Conservation (phyloP, 2,888 invertebrate species). For the Volucella zonaria region DNA sequence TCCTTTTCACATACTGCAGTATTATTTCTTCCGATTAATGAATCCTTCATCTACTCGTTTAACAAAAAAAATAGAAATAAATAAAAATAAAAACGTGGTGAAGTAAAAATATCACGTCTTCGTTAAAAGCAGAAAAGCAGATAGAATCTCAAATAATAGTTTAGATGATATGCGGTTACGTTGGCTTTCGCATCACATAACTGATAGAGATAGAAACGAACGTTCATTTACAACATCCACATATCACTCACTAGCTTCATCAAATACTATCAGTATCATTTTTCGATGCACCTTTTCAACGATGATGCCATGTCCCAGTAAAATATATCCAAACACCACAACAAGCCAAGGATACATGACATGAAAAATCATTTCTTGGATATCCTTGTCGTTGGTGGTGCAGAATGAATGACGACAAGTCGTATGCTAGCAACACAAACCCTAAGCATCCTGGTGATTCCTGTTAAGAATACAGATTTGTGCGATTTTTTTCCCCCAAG, state of each 20-base stretch:
- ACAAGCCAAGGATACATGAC: conserved; percentile 36
- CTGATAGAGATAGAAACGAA: conserved; percentile 6
- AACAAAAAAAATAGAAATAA: background rate
- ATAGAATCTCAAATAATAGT: conserved; percentile 44
- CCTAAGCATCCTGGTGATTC: conserved; percentile 15
- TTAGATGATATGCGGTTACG: conserved; percentile 25
- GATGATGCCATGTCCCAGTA: conserved; percentile 15
- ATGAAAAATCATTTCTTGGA: conserved; percentile 39
- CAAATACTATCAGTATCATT: conserved; percentile 36
- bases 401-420: conserved; percentile 51
- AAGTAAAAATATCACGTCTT: background rate
- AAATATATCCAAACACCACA: conserved; percentile 10
- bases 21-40: too few relatives aligned
- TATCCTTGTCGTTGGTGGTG: conserved; percentile 12
- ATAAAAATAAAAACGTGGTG: background rate
- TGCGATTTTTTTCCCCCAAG: conserved; percentile 30
- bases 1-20: too few relatives aligned
- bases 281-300: conserved; percentile 23
- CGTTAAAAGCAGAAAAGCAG: conserved; percentile 17
- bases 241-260: conserved; percentile 46
- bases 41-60: background rate
- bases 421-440: conserved; percentile 40
- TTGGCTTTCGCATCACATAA: background rate
- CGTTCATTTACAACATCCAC: conserved; percentile 17
- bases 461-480: conserved; percentile 60